These are phyloP conservation scores for Pollimyrus isidori DNA, from an alignment of 2,113 vertebrate genomes.

Conservation along the genomic window DNA sequence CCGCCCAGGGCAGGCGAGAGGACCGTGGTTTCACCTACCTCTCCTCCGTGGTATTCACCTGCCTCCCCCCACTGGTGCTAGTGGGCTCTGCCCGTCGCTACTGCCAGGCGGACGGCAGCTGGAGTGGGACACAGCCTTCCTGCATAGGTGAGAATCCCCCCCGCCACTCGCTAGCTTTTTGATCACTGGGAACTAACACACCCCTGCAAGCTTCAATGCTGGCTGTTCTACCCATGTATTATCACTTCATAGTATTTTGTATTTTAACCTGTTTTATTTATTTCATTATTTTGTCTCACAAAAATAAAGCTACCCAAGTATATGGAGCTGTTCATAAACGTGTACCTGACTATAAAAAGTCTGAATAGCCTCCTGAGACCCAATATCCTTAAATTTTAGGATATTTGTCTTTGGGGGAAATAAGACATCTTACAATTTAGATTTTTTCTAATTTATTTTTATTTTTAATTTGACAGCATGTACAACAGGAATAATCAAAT, in stretches of 20 bases:
- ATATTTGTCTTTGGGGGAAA: too few relatives aligned
- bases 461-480: too few relatives aligned
- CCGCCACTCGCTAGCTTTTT: not conserved
- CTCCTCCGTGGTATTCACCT: slow-evolving; percentile 87
- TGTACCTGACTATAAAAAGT: not conserved
- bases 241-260: not conserved
- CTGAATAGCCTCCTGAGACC: not conserved
- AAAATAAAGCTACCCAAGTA: not conserved
- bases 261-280: not conserved
- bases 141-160: slow-evolving; percentile 76
- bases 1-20: slow-evolving; percentile 76
- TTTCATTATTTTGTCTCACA: not conserved
- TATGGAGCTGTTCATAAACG: not conserved
- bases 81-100: slow-evolving; percentile 85
- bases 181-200: not conserved
- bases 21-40: slow-evolving; percentile 91
- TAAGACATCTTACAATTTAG: too few relatives aligned
- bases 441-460: too few relatives aligned
- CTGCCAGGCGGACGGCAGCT: slow-evolving; percentile 88
- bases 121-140: slow-evolving; percentile 93
- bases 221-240: not conserved
- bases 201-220: not conserved
- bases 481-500: too few relatives aligned
- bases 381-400: too few relatives aligned
- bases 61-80: slow-evolving; percentile 74